Conservation (phyloP, 1,140 invertebrate species). For the Venturia canescens region DNA sequence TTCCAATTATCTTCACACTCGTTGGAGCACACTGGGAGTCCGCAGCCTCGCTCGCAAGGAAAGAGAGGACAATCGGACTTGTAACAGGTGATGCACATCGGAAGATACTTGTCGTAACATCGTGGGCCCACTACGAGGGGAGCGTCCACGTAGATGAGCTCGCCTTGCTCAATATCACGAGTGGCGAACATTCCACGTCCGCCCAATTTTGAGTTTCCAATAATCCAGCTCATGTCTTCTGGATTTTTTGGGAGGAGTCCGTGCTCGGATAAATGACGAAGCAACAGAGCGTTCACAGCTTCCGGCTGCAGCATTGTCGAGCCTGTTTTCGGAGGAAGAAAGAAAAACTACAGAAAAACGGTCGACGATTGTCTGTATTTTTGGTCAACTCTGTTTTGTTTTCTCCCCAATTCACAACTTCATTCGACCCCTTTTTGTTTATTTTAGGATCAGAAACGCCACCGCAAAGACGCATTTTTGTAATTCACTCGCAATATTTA, state of each 20-base stretch:
- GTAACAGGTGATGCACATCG: slow-evolving; percentile 79
- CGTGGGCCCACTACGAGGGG: slow-evolving; percentile 82
- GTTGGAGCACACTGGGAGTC: slow-evolving; percentile 79
- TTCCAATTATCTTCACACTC: slow-evolving; percentile 77
- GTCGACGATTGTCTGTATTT: neutral
- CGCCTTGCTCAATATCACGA: slow-evolving; percentile 80
- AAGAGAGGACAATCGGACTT: slow-evolving; percentile 73
- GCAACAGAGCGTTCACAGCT: slow-evolving; percentile 54
- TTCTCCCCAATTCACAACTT: neutral
- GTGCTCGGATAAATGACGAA: slow-evolving; percentile 57
- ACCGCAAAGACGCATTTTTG: too few species aligned
- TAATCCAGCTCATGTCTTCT: slow-evolving; percentile 61
- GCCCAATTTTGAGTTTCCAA: slow-evolving; percentile 77
- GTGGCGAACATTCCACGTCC: slow-evolving; percentile 83
- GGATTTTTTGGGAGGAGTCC: slow-evolving; percentile 39
- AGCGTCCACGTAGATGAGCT: slow-evolving; percentile 82
- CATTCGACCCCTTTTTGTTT: neutral
- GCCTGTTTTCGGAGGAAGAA: neutral
- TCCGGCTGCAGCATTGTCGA: slow-evolving; percentile 55
- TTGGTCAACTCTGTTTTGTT: neutral
- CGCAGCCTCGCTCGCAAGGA: slow-evolving; percentile 78
- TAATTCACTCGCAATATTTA: neutral
- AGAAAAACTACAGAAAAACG: neutral
- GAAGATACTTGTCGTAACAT: slow-evolving; percentile 70
- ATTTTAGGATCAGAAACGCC: too few species aligned